Base-by-base conservation (phyloP, 1,140 invertebrate species). In the Heterodera carotae region DNA sequence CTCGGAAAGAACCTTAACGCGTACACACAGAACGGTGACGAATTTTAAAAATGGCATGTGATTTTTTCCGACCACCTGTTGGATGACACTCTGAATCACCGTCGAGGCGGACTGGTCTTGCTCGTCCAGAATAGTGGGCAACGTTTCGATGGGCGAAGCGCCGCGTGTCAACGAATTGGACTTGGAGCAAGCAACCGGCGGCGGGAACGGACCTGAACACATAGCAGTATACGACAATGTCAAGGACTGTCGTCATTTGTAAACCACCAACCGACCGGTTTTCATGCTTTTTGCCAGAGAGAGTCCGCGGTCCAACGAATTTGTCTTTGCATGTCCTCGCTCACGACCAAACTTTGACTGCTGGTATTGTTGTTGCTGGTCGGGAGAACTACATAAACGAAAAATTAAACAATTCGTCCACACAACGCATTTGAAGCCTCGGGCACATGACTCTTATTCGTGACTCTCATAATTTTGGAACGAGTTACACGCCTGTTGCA, bases 291-390 rank as follows among this genome's bases (percentile, higher is more conserved):
- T 84, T 25, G 83, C 83, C 18, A 84, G 64, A 5, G 75, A 76
- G 31, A 84, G 67, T 27, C 83, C 83, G 25, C 83, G 56, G 76
- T 84, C 83, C 22, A 84, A 34, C 27, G 83, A 84, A 48, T 84
- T 84, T 48, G 85, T 87, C 68, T 84, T 84, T 15, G 81, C 82
- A 76, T 84, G 83, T 15, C 83, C 83, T 25, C 83, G 73, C 69
- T 75, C 53, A 18, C 72, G 72, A 1, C 72, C 72, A 25, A 56
- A 56, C 48, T 22, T 12, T 22, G 48, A 56, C 18, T 56, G 48
- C 48, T 74, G 56, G 27, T 53, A 25, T 29, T 80, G 36, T 3
- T 64, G 27, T 31, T 62, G 0, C 1, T 43, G 39, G 39, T n/a
- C n/a, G n/a, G n/a, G n/a, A n/a, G 3, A 43, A 43, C 2, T n/a